Conservation (phyloP, 2,797 vertebrate species). For the Eutrigla gurnardus region DNA sequence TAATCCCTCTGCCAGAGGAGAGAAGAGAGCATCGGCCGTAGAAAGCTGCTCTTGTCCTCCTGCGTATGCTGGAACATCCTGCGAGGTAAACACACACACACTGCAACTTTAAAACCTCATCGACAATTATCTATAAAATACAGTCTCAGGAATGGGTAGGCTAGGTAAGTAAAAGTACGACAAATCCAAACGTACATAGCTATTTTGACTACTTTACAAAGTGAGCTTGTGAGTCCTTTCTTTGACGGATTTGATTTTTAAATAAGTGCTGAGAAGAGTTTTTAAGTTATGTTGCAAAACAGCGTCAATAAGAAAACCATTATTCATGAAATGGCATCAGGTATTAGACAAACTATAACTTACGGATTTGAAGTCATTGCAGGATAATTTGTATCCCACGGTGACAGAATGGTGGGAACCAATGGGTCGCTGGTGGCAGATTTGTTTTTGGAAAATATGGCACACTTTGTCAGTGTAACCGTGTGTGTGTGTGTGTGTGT, state of each 20-base stretch:
- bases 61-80: constrained; percentile 92
- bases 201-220: not conserved
- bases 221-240: not conserved
- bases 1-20: constrained; percentile 64
- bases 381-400: not conserved
- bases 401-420: not conserved
- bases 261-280: not conserved
- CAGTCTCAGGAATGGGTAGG: not conserved
- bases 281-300: not conserved
- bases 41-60: constrained; percentile 92
- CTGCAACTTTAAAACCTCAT: not conserved
- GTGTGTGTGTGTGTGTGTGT: constrained; percentile 54
- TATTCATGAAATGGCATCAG: not conserved
- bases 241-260: not conserved
- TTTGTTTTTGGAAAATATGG: not conserved
- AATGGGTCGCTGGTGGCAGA: no score
- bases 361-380: not conserved
- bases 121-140: not conserved
- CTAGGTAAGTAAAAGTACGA: not conserved
- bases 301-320: not conserved
- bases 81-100: constrained; percentile 86
- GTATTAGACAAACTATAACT: not conserved
- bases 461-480: constrained; percentile 28
- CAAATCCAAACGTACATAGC: not conserved
- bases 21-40: constrained; percentile 83